Conservation (phyloP, 2,113 vertebrate species). For the Nesoenas mayeri region DNA sequence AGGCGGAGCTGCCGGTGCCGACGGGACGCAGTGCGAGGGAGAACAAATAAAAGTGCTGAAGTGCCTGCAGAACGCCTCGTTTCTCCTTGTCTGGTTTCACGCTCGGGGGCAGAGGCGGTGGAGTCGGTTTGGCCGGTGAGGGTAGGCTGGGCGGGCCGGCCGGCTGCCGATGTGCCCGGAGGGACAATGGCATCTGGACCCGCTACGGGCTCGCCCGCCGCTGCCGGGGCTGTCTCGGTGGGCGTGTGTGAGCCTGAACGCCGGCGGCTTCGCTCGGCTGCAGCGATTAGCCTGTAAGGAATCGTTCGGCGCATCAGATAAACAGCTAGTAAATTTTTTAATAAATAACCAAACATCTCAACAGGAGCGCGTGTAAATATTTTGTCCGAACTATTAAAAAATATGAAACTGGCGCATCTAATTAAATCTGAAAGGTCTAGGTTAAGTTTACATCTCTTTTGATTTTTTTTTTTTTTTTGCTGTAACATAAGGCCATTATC, state of each 20-base stretch:
- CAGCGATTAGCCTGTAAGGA: background rate
- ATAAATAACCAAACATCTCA: background rate
- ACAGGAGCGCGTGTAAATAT: fast-evolving
- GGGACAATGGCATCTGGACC: background rate
- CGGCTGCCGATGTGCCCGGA: background rate
- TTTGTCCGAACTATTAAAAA: background rate
- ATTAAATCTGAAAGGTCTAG: background rate
- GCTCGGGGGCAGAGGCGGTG: background rate
- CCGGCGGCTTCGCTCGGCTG: background rate
- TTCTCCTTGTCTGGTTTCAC: background rate
- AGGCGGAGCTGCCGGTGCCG: background rate
- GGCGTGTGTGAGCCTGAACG: background rate
- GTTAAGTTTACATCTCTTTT: background rate
- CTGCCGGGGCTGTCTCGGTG: background rate
- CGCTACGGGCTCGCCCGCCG: too few relatives aligned
- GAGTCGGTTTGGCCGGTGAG: background rate
- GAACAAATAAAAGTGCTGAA: background rate
- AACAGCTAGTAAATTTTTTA: too few relatives aligned
- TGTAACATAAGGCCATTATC: background rate
- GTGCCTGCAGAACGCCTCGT: background rate
- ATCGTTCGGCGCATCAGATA: fast-evolving
- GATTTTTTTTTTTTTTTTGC: background rate
- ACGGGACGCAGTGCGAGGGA: background rate
- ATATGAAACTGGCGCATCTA: fast-evolving
- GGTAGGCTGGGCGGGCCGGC: background rate